Conservation (phyloP, 2,888 invertebrate genomes). For the Polietes domitor region DNA sequence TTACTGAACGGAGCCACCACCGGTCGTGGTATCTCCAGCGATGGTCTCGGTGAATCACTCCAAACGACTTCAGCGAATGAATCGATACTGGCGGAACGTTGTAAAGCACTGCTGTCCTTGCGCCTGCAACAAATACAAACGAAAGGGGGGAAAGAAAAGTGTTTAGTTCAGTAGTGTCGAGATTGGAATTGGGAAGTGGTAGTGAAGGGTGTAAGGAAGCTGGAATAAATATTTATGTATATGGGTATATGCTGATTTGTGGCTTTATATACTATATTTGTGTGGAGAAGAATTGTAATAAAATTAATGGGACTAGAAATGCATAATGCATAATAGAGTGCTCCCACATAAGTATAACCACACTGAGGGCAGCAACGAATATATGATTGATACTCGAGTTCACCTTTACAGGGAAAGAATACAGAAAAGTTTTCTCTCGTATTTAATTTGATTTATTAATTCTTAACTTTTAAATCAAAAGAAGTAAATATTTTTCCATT, state of each 20-base stretch:
- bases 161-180: slow-evolving; percentile 7
- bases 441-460: no score
- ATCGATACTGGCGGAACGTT: slow-evolving; percentile 91
- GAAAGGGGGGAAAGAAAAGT: neutral
- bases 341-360: no score
- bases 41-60: slow-evolving; percentile 81
- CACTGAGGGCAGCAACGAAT: no score
- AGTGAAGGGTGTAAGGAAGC: neutral
- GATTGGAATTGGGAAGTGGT: neutral
- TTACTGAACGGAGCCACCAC: slow-evolving; percentile 78
- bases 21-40: slow-evolving; percentile 77
- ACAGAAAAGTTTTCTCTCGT: no score
- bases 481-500: no score
- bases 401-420: no score
- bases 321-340: neutral
- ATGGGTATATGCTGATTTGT: neutral
- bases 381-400: no score
- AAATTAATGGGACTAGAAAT: neutral
- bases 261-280: neutral
- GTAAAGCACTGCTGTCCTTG: slow-evolving; percentile 81
- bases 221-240: slow-evolving; percentile 12
- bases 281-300: neutral
- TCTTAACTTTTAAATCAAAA: no score
- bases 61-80: slow-evolving; percentile 88
- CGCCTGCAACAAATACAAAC: slow-evolving; percentile 71